Evolutionary conservation across 2,113 vertebrate species (phyloP).

Genomic region (Mugil cephalus): DNA sequence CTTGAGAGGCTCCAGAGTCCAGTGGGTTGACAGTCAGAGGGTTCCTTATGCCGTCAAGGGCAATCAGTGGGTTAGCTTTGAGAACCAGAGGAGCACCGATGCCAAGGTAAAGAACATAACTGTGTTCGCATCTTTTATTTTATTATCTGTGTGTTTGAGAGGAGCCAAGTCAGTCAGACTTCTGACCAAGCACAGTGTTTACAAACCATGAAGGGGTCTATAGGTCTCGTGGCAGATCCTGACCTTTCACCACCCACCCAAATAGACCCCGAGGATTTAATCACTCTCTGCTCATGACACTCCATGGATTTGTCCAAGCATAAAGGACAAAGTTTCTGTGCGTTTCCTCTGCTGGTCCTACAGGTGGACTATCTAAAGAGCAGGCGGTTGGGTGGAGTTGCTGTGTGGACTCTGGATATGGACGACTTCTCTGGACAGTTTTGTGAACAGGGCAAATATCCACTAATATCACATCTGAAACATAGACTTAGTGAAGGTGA

Average conservation of each 20-base stretch:
- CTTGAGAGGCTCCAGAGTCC: constrained; percentile 50
- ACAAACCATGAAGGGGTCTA: too few species aligned
- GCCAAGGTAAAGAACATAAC: constrained; percentile 75
- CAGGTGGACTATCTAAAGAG: constrained; percentile 81
- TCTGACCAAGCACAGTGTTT: too few species aligned
- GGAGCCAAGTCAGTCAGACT: too few species aligned
- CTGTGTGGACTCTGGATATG: constrained; percentile 84
- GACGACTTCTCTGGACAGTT: constrained; percentile 83
- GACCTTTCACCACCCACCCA: too few species aligned
- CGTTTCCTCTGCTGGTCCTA: background rate
- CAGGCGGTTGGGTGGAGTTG: constrained; percentile 78
- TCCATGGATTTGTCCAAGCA: too few species aligned
- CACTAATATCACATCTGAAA: constrained; percentile 73
- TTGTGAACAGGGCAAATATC: constrained; percentile 79
- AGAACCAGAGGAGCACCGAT: constrained; percentile 77
- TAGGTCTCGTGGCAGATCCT: too few species aligned
- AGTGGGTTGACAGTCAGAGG: constrained; percentile 75
- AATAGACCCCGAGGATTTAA: too few species aligned
- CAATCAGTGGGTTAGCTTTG: constrained; percentile 86
- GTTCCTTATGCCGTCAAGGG: constrained; percentile 85
- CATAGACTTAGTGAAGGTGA: constrained; percentile 63
- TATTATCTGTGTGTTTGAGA: too few species aligned
- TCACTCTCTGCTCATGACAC: too few species aligned
- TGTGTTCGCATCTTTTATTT: too few species aligned
- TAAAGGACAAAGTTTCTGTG: too few species aligned